Evolutionary conservation across 1,140 invertebrate species (phyloP), one percentile per base, ranked within the genome.

Genomic region (Procambarus virginalis): DNA sequence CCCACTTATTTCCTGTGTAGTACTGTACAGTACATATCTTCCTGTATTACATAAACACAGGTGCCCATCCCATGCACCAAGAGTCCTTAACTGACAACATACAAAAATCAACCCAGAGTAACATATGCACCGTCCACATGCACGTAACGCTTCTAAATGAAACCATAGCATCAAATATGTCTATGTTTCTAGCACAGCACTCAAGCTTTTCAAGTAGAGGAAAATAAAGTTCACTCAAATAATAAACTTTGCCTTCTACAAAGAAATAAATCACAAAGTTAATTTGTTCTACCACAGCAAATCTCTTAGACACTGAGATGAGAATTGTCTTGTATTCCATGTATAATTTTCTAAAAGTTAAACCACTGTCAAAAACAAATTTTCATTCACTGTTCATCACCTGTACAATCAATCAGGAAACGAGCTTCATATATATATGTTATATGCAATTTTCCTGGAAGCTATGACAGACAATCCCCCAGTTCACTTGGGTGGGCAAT

Each of bases 141-240:
- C 81, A 84, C 10, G 58, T 84, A 86, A 89, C 87, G 84, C 81
- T 84, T 89, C 81, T 89, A 89, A 89, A 84, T 84, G 87, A 89
- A 89, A 84, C 87, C 87, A 89, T 89, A 89, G 87, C 87, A 89
- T 89, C 75, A 84, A 55, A 84, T 84, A 84, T 89, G 87, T 89
- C 87, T 89, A 89, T 89, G 87, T 89, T 89, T 89, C 87, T 89
- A 89, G 87, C 87, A 89, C 87, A 78, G 80, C 81, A 83, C 82
- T 89, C 79, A 89, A 64, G 48, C 58, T 83, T 55, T 84, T 89
- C 81, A 78, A 68, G 70, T 84, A 76, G 55, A 89, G 75, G 78
- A 84, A 89, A 84, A 84, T 49, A 83, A 89, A 89, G 75, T 89
- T 84, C 81, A 83, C 82, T 78, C 45, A 86, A 80, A 84, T 77